Evolutionary conservation across 2,113 vertebrate genomes (phyloP).

Genomic region (Marmota monax): DNA sequence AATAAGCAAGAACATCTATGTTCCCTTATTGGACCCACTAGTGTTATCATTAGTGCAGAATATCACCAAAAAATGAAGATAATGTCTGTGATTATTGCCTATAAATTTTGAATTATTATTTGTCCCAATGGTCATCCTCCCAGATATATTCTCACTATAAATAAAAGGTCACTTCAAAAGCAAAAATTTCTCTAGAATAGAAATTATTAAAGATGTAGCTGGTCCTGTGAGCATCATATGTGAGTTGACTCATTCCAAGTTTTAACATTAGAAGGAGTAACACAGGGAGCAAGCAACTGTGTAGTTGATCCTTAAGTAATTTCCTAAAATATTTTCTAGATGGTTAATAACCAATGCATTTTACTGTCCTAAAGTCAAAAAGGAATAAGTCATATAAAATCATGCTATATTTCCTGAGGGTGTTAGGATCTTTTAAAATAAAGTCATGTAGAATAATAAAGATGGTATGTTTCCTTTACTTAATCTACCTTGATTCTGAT

Average conservation of each 20-base stretch:
- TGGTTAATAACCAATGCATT: background rate
- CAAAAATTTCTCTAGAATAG: background rate
- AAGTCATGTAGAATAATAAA: background rate
- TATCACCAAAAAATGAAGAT: background rate
- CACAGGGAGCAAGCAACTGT: background rate
- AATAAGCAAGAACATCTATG: background rate
- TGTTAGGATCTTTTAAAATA: background rate
- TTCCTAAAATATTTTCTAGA: background rate
- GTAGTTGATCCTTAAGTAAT: background rate
- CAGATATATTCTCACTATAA: background rate
- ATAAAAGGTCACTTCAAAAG: background rate
- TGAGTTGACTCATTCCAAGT: background rate
- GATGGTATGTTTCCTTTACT: background rate
- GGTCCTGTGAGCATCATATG: background rate
- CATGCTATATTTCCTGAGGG: background rate
- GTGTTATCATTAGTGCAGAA: background rate
- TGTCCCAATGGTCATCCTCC: background rate
- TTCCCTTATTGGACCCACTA: background rate
- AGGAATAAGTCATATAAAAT: background rate
- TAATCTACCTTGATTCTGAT: background rate
- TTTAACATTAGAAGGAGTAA: background rate
- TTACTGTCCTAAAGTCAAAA: constrained; percentile 17
- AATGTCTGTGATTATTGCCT: background rate
- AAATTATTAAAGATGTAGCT: background rate
- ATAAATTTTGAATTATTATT: background rate